phyloP scores from a whole-genome alignment of 2,113 vertebrate genomes.

The Naja naja region DNA sequence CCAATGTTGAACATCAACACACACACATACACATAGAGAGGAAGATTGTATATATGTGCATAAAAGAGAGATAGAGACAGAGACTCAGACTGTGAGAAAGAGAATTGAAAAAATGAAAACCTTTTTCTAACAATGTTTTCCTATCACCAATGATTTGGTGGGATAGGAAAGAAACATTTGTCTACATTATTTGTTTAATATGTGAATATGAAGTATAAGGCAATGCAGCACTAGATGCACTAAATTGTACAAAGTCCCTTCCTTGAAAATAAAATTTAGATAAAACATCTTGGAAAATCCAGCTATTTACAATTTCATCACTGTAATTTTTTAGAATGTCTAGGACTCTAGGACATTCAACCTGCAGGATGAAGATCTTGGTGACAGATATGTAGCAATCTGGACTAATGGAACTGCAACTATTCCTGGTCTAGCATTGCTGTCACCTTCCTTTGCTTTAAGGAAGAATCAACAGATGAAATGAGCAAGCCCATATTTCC shows the following conservation, averaged over 20 bases:
- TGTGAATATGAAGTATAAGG: background rate
- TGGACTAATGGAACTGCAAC: background rate
- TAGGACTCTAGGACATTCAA: background rate
- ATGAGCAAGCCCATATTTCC: background rate
- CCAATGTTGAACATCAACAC: background rate
- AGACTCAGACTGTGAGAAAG: background rate
- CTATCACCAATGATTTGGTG: background rate
- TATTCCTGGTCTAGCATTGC: background rate
- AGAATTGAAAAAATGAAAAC: fast-evolving
- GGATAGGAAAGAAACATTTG: background rate
- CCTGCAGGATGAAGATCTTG: background rate
- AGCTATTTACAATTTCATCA: background rate
- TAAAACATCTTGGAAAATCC: background rate
- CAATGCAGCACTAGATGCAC: background rate
- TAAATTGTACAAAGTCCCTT: background rate
- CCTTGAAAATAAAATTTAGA: background rate
- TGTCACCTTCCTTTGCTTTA: background rate
- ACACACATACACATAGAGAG: background rate
- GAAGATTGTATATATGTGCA: background rate
- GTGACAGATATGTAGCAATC: background rate
- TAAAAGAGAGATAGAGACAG: background rate
- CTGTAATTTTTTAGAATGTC: background rate
- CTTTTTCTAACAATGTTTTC: background rate
- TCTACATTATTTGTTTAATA: background rate
- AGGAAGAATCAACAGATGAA: background rate